These are phyloP conservation scores for Psophia crepitans DNA, from an alignment of 2,113 vertebrate species.

Conservation along the genomic window DNA sequence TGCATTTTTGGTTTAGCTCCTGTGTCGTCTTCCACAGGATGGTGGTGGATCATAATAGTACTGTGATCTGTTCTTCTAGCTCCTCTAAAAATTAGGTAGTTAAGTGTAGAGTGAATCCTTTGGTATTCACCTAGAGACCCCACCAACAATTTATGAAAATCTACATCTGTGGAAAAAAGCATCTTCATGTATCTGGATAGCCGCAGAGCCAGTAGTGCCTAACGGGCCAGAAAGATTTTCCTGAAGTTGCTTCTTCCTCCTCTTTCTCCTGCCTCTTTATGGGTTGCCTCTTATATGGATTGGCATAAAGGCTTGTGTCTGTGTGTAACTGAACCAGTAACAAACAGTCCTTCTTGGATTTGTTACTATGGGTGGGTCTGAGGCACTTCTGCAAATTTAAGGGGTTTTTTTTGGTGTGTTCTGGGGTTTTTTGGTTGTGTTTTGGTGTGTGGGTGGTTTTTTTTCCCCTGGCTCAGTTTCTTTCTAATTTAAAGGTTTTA, in stretches of 20 bases:
- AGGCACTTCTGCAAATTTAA: background rate
- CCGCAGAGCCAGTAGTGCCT: background rate
- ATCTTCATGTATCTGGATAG: background rate
- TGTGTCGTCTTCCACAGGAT: background rate
- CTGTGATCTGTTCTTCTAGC: background rate
- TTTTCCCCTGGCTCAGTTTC: background rate
- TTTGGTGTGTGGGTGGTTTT: no score
- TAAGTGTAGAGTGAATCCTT: background rate
- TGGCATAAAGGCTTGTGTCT: background rate
- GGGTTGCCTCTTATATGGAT: no score
- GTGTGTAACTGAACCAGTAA: background rate
- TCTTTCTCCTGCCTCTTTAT: background rate
- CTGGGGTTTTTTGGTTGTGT: no score
- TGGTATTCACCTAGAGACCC: background rate
- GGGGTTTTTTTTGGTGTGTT: background rate
- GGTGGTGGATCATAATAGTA: background rate
- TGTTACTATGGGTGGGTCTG: background rate
- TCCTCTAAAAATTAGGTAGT: slow-evolving; percentile 1
- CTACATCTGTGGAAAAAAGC: background rate
- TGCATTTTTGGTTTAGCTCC: slow-evolving; percentile 10
- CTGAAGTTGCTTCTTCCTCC: background rate
- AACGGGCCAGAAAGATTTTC: background rate
- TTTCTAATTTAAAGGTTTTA: background rate
- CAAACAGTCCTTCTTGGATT: background rate
- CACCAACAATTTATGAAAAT: background rate